Conservation (phyloP, 2,888 invertebrate genomes). For the Andrena haemorrhoa region DNA sequence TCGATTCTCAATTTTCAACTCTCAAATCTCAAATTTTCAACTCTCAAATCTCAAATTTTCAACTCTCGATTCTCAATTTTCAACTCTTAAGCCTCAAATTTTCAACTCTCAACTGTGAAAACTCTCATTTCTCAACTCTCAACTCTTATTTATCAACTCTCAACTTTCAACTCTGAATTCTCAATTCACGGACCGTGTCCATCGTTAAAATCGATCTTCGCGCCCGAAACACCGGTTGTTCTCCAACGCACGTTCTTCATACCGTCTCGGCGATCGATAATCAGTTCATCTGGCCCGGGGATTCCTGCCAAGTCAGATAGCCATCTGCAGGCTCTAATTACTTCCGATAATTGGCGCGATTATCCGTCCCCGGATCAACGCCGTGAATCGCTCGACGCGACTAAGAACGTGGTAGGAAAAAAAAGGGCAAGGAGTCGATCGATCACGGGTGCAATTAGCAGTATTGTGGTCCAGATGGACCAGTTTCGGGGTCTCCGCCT, state of each 20-base stretch:
- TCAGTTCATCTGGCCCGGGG: conserved; percentile 7
- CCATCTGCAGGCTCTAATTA: conserved; percentile 59
- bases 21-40: too few species aligned
- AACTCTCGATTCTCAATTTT: too few species aligned
- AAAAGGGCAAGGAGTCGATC: conserved; percentile 57
- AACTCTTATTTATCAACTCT: too few species aligned
- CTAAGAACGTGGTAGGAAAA: conserved; percentile 49
- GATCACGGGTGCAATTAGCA: conserved; percentile 64
- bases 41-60: too few species aligned
- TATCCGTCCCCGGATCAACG: conserved; percentile 47
- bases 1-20: too few species aligned
- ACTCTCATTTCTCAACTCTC: too few species aligned
- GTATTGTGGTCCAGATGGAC: conserved; percentile 30
- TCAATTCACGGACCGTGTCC: too few species aligned
- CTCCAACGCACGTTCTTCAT: too few species aligned
- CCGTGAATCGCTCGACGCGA: conserved; percentile 6
- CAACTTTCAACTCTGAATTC: too few species aligned
- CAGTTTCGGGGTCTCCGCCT: conserved; percentile 9
- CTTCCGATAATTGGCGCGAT: conserved; percentile 66
- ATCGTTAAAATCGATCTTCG: not conserved
- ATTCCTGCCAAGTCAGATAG: conserved; percentile 48
- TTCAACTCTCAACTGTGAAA: too few species aligned
- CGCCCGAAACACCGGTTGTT: too few species aligned
- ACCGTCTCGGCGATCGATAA: not conserved
- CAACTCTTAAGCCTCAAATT: too few species aligned